phyloP scores from a whole-genome alignment of 2,113 vertebrate genomes.

The Baryphthengus martii region DNA sequence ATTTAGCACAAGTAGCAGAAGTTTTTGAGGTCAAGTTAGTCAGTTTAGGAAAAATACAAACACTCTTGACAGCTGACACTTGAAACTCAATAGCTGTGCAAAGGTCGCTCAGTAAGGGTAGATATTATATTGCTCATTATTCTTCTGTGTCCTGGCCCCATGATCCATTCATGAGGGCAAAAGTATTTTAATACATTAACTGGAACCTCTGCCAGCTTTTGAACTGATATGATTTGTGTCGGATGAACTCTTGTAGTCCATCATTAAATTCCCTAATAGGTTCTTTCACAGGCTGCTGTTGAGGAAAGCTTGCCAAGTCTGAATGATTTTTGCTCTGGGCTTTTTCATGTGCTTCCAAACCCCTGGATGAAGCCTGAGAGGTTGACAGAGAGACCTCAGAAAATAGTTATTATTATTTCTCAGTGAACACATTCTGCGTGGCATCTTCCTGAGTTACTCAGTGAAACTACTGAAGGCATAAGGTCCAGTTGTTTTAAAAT shows the following conservation, averaged over 20 bases:
- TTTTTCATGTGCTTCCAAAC: background rate
- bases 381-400: background rate
- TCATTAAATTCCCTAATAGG: conserved; percentile 6
- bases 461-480: background rate
- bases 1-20: background rate
- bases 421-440: background rate
- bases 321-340: background rate
- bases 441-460: background rate
- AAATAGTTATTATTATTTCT: background rate
- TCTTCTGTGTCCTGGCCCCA: background rate
- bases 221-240: conserved; percentile 26
- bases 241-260: background rate
- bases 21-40: background rate
- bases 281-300: conserved; percentile 1
- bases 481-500: background rate
- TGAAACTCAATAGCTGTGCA: background rate
- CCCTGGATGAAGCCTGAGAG: background rate
- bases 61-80: background rate
- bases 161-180: background rate
- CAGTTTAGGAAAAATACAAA: background rate
- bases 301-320: conserved; percentile 1
- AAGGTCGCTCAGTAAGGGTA: background rate
- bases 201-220: conserved; percentile 17
- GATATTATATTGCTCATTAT: background rate
- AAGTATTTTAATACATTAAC: conserved; percentile 25